These are phyloP conservation scores for Australoheros scitulus DNA, from an alignment of 2,113 vertebrate species.

Conservation along the genomic window DNA sequence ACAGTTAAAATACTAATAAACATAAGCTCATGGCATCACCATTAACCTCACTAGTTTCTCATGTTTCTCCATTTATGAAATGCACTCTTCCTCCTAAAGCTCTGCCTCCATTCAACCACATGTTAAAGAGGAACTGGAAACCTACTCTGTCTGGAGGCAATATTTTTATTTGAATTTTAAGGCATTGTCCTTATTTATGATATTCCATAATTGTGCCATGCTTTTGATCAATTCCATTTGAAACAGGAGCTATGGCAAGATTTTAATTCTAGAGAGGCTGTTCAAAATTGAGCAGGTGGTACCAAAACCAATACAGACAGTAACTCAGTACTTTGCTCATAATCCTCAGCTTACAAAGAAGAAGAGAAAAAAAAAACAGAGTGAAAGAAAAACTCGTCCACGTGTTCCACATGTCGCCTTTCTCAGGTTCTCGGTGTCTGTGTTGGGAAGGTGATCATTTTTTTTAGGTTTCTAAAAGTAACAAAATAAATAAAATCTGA, in stretches of 20 bases:
- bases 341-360: constrained; percentile 33
- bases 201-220: background rate
- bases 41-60: background rate
- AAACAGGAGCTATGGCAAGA: constrained; percentile 26
- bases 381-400: background rate
- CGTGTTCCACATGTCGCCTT: background rate
- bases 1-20: background rate
- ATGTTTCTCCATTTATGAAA: background rate
- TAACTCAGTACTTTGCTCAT: constrained; percentile 31
- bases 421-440: background rate
- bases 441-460: background rate
- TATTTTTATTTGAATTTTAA: background rate
- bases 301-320: constrained; percentile 33
- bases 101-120: background rate
- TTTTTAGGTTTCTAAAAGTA: background rate
- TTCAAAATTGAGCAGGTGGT: constrained; percentile 48
- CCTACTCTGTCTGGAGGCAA: background rate
- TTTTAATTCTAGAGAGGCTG: constrained; percentile 19
- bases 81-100: background rate
- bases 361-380: background rate
- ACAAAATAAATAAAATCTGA: background rate
- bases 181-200: background rate
- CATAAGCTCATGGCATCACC: background rate
- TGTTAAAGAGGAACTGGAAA: background rate
- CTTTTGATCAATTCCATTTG: constrained; percentile 16